A percentile compares a stretch with the other conserved stretches of the same genome.
Evolutionary conservation across 2,888 invertebrate genomes (phyloP).

Genomic region (Crepidodera aurea): DNA sequence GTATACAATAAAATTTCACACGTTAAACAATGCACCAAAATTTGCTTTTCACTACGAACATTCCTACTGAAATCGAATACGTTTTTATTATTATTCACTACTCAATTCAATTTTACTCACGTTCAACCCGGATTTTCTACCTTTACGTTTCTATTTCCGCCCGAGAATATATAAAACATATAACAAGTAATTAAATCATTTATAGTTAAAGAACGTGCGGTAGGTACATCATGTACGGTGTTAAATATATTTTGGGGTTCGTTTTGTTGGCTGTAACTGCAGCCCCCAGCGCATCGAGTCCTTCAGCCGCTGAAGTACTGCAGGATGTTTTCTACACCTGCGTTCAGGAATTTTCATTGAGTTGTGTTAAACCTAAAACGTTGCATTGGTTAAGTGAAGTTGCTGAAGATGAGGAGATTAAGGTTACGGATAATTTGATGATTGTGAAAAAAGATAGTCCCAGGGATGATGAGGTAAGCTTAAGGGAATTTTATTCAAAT

Average conservation of each 20-base stretch:
- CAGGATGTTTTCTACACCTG: constrained; percentile 74
- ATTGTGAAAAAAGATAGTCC: constrained; percentile 71
- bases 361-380: constrained; percentile 81
- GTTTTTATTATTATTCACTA: constrained; percentile 55
- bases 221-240: constrained; percentile 47
- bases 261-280: constrained; percentile 41
- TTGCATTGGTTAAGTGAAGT: constrained; percentile 77
- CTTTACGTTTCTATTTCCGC: constrained; percentile 62
- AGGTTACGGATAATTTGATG: constrained; percentile 78
- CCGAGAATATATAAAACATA: constrained; percentile 55
- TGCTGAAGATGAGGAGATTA: constrained; percentile 73
- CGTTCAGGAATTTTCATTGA: constrained; percentile 72
- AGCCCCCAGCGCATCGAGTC: constrained; percentile 42
- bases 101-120: constrained; percentile 48
- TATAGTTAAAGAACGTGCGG: constrained; percentile 31
- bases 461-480: constrained; percentile 40
- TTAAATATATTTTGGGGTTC: constrained; percentile 45
- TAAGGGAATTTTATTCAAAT: neutral
- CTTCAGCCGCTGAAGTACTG: constrained; percentile 70
- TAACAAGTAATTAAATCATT: constrained; percentile 34
- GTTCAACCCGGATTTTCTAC: constrained; percentile 56
- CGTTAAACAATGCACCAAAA: constrained; percentile 4
- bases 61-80: constrained; percentile 33
- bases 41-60: constrained; percentile 15
- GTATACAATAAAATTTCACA: no score